Base-by-base conservation (phyloP, 2,797 vertebrate genomes). In the Lophius americanus region DNA sequence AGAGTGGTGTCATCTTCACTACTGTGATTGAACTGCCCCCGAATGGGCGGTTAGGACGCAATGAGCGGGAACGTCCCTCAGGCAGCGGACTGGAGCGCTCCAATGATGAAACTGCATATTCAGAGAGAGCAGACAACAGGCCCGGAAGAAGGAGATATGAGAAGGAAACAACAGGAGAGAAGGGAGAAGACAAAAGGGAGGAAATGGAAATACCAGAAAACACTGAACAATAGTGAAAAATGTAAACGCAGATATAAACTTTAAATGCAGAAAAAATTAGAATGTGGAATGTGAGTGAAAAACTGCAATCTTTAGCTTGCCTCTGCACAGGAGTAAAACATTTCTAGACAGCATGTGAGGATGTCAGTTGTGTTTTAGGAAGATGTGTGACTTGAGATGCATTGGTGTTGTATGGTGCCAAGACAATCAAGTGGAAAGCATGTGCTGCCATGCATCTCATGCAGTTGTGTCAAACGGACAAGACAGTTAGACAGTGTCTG, bases 1-100 rank as follows among this genome's bases (percentile, higher is more conserved):
- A 97, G 36, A 99, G 95, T 0, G 98, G 98, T 0, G 98, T 99
- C 98, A 99, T 99, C 91, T 97, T 98, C 82, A 99, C 98, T 64
- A 98, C 96, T 0, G 95, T 88, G 60, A 98, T 95, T 0, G 96
- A 93, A 41, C 93, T 94, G 69, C 87, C 93, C 13, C 95, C 74
- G 54, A 94, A 95, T 0, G 94, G 92, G 0, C 93, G 92, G n/a
- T 84, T 89, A 44, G 95, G 94, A 12, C 96, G 96, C 73, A 95
- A 92, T 0, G 93, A 95, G 61, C 94, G 92, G 54, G 95, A 92
- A 9, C 94, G 95, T 11, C 95, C 95, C 60, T 99, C 98, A 0
- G 94, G 92, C 84, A 97, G 6, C 0, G 98, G 96, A 86, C 96
- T 98, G 75, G 92, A 90, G 88, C 96, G 97, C 61, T 99, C 98